phyloP scores from a whole-genome alignment of 2,797 vertebrate genomes.

The Monodelphis domestica region DNA sequence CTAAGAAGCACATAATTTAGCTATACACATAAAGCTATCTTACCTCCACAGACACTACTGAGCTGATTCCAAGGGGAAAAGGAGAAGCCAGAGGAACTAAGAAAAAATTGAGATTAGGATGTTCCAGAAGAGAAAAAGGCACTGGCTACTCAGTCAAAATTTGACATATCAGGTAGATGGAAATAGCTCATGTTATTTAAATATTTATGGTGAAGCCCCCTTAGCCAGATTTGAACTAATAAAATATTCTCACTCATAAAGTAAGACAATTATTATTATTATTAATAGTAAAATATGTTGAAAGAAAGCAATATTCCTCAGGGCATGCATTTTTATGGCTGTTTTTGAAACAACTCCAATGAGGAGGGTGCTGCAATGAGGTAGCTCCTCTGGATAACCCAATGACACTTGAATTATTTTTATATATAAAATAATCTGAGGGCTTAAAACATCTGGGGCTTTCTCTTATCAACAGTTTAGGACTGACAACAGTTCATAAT shows the following conservation, averaged over 20 bases:
- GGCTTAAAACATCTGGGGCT: neutral
- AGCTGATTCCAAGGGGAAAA: neutral
- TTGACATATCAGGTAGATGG: neutral
- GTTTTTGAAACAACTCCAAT: neutral
- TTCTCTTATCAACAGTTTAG: neutral
- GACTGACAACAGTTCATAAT: neutral
- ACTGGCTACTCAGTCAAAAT: neutral
- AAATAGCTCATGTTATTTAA: neutral
- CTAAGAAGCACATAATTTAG: constrained; percentile 39
- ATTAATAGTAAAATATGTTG: neutral
- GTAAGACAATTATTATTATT: neutral
- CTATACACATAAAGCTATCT: neutral
- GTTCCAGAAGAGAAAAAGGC: constrained; percentile 17
- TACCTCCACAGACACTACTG: neutral
- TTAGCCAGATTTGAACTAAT: neutral
- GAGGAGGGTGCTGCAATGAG: neutral
- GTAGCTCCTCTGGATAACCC: neutral
- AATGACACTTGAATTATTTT: neutral
- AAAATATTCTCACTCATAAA: neutral
- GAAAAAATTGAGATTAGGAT: neutral
- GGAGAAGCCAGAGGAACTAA: constrained; percentile 9
- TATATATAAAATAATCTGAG: neutral
- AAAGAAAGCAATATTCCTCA: neutral
- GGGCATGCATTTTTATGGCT: neutral
- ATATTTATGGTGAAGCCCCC: neutral